These are phyloP conservation scores for Brachionus koreanus DNA, from an alignment of 1,140 invertebrate genomes.

Conservation along the genomic window DNA sequence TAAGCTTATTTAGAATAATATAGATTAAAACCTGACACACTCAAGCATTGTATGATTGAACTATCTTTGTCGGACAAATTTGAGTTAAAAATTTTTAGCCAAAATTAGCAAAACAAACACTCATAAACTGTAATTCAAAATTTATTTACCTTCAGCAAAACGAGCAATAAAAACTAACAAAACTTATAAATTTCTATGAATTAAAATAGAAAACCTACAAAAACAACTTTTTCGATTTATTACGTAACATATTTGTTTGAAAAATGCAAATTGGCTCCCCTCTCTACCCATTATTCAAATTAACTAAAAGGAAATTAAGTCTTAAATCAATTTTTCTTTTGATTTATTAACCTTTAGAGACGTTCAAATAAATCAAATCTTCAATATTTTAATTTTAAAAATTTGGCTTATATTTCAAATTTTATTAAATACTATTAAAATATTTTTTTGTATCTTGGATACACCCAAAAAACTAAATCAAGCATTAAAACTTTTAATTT, in stretches of 20 bases:
- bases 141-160: neutral
- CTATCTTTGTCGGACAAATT: no score
- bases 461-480: neutral
- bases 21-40: neutral
- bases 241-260: neutral
- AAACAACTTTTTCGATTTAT: slow-evolving; percentile 4
- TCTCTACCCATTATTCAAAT: neutral
- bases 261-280: neutral
- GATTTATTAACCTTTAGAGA: neutral
- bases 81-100: neutral
- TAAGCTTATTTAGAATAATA: neutral
- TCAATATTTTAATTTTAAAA: neutral
- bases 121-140: neutral
- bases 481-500: neutral
- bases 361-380: neutral
- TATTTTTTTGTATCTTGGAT: neutral
- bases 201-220: neutral
- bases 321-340: neutral
- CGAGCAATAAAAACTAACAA: neutral
- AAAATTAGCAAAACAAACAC: neutral
- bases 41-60: neutral
- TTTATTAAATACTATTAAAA: neutral
- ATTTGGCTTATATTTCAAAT: neutral
- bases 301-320: neutral
- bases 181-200: neutral